Evolutionary conservation across 2,797 vertebrate genomes (phyloP), one percentile per base, ranked within the genome.

Genomic region (Helostoma temminkii): DNA sequence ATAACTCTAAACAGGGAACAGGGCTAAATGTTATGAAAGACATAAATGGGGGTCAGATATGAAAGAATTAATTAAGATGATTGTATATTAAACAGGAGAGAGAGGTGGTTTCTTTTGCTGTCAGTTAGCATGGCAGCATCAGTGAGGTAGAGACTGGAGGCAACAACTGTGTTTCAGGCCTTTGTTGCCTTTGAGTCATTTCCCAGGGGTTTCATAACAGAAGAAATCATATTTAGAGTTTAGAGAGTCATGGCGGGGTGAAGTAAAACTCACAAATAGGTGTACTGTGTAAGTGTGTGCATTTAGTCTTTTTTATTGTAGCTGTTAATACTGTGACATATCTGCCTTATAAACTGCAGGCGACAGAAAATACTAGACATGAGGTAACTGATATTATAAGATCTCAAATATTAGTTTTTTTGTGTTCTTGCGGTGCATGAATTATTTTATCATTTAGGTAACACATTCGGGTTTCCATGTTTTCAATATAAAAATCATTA

Each of bases 61-160:
- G 72, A 78, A 66, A 49, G 63, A 64, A 53, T 4, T 74, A 78
- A 82, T 80, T 73, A 71, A 61, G 37, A 63, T n/a, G n/a, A 25
- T n/a, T 55, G 28, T 19, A 18, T 22, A 45, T 28, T 53, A 67
- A 73, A 43, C 16, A 28, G 71, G 49, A 48, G 36, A 49, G 62
- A 42, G 58, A 69, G 58, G 54, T 71, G 43, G 47, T 65, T 74
- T 74, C 19, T 62, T 71, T 61, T 54, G 71, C 60, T 53, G 67
- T 46, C 67, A 80, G 84, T 77, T 76, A 73, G 66, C 71, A 63
- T 36, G 53, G 21, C 54, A 22, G 62, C 62, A 16, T 76, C 53
- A 24, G 56, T 49, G 61, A 69, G 60, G 55, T 37, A 43, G 28
- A 68, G 64, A 18, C 53, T 73, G 47, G 37, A 74, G 68, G 71